phyloP scores from a whole-genome alignment of 2,888 invertebrate species.

The Erpobdella octoculata region DNA sequence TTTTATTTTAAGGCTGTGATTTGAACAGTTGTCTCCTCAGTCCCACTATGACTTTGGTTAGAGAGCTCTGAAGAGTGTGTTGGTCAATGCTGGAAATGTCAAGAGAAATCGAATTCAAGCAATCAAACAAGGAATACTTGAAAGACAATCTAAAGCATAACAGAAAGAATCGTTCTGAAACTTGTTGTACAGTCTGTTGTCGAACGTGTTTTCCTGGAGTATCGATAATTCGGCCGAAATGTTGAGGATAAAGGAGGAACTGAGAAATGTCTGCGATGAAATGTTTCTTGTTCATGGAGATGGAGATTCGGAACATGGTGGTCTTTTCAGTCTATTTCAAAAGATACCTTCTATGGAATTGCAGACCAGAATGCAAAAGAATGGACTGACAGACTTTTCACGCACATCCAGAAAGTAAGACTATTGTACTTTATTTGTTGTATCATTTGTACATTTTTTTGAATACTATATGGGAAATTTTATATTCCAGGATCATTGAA shows the following conservation, averaged over 20 bases:
- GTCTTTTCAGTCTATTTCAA: constrained; percentile 75
- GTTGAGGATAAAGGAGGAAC: constrained; percentile 79
- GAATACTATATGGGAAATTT: neutral
- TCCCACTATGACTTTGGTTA: constrained; percentile 96
- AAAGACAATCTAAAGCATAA: constrained; percentile 81
- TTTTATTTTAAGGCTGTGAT: constrained; percentile 53
- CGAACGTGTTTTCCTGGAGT: constrained; percentile 98
- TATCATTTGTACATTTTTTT: no score
- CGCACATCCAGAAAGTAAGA: constrained; percentile 77
- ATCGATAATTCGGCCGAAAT: constrained; percentile 90
- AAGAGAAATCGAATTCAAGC: constrained; percentile 91
- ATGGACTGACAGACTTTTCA: constrained; percentile 99
- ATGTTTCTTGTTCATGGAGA: constrained; percentile 67
- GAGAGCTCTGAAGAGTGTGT: constrained; percentile 90
- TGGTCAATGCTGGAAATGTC: constrained; percentile 96
- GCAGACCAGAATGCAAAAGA: constrained; percentile 97
- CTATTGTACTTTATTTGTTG: neutral
- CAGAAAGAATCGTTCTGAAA: constrained; percentile 99
- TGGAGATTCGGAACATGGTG: constrained; percentile 47
- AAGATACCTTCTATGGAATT: constrained; percentile 93
- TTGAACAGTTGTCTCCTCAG: constrained; percentile 81
- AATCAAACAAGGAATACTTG: constrained; percentile 66
- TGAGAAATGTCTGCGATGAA: constrained; percentile 79
- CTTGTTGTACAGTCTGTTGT: constrained; percentile 88
- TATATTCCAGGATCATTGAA: constrained; percentile 72